Base-by-base conservation (phyloP, 2,797 vertebrate genomes). In the Urosaurus nigricauda region DNA sequence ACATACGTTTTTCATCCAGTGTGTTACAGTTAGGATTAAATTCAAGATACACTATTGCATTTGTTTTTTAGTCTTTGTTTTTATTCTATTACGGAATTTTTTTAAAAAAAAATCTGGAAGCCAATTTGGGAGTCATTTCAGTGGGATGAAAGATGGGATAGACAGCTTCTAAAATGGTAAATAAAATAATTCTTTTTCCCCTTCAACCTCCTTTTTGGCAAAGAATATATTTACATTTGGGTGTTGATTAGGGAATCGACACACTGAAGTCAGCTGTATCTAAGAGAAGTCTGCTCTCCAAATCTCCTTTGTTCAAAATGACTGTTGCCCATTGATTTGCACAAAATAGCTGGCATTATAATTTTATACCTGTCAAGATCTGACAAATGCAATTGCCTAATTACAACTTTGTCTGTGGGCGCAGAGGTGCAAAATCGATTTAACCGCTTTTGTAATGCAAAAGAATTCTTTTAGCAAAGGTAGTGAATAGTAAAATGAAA, bases 341-440 rank as follows among this genome's bases (percentile, higher is more conserved):
- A 7, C 84, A 87, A 94, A 94, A 91, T 95, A 96, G 96, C 94
- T 95, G 93, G 92, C 87, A 87, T 88, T 87, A 91, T 95, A 95
- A 96, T 96, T 96, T 93, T 92, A 94, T 93, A 94, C 88, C 92
- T 94, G 94, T 95, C 96, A 96, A 93, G 96, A 95, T 89, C 86
- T 93, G 87, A 71, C 51, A 85, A 60, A 53, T 81, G 79, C 81
- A 89, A 71, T 77, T 94, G 94, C 92, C 92, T 96, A 96, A 96
- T 95, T 96, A 93, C 89, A 93, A 78, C 90, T 94, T 94, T 93
- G 87, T 92, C 89, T 93, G 92, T 94, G 93, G 93, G 91, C 87
- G 91, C 88, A 91, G 89, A 92, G 84, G 94, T 96, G 79, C 94
- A 94, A 96, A 96, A 96, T 95, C 95, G 94, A 93, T 95, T 94